phyloP scores from a whole-genome alignment of 1,140 invertebrate genomes.

The Papilio xuthus region DNA sequence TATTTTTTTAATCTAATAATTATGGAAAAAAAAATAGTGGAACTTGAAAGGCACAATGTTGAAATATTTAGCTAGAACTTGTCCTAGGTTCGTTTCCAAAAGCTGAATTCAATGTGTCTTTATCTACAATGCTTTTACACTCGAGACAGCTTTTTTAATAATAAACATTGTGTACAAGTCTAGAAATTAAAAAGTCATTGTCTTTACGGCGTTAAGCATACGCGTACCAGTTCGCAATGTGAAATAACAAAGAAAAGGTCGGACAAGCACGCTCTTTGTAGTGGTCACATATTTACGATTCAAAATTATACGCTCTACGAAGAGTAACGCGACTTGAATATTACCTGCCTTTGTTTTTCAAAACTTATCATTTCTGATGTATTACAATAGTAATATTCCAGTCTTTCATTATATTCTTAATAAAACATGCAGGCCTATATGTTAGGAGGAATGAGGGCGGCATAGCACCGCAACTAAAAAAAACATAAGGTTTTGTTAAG shows the following conservation, averaged over 20 bases:
- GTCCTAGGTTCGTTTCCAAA: neutral
- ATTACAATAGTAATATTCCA: neutral
- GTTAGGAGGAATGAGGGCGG: no score
- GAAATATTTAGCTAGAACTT: no score
- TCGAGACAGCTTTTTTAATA: slow-evolving; percentile 5
- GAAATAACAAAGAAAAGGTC: slow-evolving; percentile 17
- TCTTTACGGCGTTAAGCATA: neutral
- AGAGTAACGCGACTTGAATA: neutral
- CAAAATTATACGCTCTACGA: neutral
- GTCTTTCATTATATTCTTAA: neutral
- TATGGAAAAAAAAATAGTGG: no score
- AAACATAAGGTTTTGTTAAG: no score
- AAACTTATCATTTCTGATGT: neutral
- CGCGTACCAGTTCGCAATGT: neutral
- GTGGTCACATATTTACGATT: slow-evolving; percentile 3
- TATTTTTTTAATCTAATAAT: no score
- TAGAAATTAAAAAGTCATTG: slow-evolving; percentile 20
- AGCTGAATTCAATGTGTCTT: neutral
- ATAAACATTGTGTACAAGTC: neutral
- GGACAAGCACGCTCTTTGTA: neutral
- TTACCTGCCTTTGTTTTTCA: neutral
- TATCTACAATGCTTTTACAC: neutral
- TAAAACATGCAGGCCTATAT: neutral
- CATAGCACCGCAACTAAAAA: no score
- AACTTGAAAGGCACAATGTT: no score